phyloP scores from a whole-genome alignment of 2,797 vertebrate species.

The Gastrophryne carolinensis region DNA sequence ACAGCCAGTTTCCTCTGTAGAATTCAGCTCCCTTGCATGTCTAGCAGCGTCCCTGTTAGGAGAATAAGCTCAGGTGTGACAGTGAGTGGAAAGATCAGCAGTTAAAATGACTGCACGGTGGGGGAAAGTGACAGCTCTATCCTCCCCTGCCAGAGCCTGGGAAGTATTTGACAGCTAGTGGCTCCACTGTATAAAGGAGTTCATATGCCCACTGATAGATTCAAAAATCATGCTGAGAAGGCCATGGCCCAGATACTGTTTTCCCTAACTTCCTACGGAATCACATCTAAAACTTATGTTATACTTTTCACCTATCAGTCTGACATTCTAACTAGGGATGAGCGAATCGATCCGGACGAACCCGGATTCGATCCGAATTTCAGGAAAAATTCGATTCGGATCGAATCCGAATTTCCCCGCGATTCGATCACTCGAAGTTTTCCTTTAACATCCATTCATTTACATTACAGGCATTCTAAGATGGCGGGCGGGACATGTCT shows the following conservation, averaged over 20 bases:
- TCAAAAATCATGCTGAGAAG: slow-evolving; percentile 19
- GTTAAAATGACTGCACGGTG: slow-evolving; percentile 44
- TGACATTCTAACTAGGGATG: no score
- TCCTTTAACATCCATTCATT: no score
- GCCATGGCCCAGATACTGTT: neutral
- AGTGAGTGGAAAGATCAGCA: slow-evolving; percentile 48
- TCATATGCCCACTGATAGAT: slow-evolving; percentile 18
- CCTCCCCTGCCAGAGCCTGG: slow-evolving; percentile 45
- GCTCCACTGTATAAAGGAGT: slow-evolving; percentile 21
- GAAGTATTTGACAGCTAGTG: slow-evolving; percentile 46
- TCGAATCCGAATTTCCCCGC: no score
- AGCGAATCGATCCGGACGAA: no score
- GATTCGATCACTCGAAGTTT: no score
- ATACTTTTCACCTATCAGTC: slow-evolving; percentile 10
- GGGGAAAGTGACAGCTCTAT: slow-evolving; percentile 48
- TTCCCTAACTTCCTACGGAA: neutral
- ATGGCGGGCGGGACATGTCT: no score
- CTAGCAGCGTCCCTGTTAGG: slow-evolving; percentile 6
- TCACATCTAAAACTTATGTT: slow-evolving; percentile 12
- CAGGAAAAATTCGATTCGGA: no score
- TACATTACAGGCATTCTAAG: no score
- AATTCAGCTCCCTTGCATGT: neutral
- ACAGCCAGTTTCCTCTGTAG: neutral
- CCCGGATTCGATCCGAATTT: no score
- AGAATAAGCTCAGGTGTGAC: slow-evolving; percentile 44